Evolutionary conservation across 2,888 invertebrate genomes (phyloP), one percentile per base, ranked within the genome.

Genomic region (Caenorhabditis uteleia): DNA sequence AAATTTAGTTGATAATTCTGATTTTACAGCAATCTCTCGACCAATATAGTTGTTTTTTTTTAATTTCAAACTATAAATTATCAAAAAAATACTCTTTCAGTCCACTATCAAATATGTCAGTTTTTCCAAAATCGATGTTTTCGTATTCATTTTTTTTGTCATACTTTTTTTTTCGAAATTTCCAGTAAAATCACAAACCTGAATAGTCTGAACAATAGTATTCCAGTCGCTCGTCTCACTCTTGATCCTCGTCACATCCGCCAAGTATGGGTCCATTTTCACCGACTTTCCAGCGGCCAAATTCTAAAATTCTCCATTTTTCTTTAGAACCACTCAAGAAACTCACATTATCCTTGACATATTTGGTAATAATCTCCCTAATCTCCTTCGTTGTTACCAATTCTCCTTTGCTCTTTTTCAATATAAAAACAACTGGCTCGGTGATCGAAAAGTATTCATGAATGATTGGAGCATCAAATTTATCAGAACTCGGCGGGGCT

Each of bases 361-460:
- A 77, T 27, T 56, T 59, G 0, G 74, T 70, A 26, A 74, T 31
- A 12, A 59, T 33, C 8, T 69, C 67, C 21, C 61, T 39, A 16
- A 58, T 48, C 20, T 75, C 54, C 34, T 64, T 62, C 16, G 50
- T 36, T 25, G 68, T 56, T 26, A 80, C n/a, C 33, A 77, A 43
- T 25, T 75, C 77, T 14, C 79, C 79, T 55, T 77, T 54, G 3
- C 23, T 10, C n/a, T 29, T n/a, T 18, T 39, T 36, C n/a, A 78
- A 62, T 2, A 78, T 14, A 6, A 59, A 45, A n/a, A 76, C 7
- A 1, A 69, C 69, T 2, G 68, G 66, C 36, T 75, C 77, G 3
- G 78, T 78, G 16, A 77, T 47, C 2, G 66, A 39, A 21, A 54
- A 58, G 43, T 55, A 70, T 23, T 75, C 70, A 3, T 42, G 40